Base-by-base conservation (phyloP, 2,113 vertebrate genomes). In the Ancistrus triradiatus region DNA sequence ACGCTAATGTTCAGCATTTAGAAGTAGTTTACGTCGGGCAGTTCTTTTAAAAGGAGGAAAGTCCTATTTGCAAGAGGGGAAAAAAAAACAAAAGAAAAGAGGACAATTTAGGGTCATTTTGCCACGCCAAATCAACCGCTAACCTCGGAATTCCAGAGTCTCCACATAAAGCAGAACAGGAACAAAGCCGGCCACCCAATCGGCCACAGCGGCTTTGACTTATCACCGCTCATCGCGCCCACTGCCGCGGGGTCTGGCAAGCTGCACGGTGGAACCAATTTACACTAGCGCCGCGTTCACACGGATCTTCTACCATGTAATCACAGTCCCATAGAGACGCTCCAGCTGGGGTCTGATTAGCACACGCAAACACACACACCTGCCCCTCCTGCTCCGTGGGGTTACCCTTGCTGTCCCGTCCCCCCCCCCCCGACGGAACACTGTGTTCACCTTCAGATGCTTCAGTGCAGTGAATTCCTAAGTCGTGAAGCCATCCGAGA, bases 191-290 rank as follows among this genome's bases (percentile, higher is more conserved):
- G 73, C 76, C 75, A 66, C 76, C 63, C 55, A 68, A 68, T 60
- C 65, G 63, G 73, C 80, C 80, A 44, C 77, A 72, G 47, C 35
- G 76, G 69, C 78, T 74, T 76, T 64, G 66, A 80, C 80, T 78
- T 82, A 81, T 81, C 78, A 25, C 63, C 27, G 53, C 56, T 75
- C 75, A 77, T 79, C 75, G 76, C 60, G 35, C 42, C 61, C 57
- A 57, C 53, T 69, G 75, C 59, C 69, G 61, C 59, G 48, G 68
- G 69, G 68, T 75, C 75, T 75, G 35, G 21, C 53, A 31, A 48
- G 37, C 35, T 49, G 21, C 52, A 38, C 47, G 40, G 60, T 61
- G 68, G 57, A 46, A 50, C 72, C 74, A 74, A 69, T 78, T 78
- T 76, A 69, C 62, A 59, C 46, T 53, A 42, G 63, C 66, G 74